Conservation (phyloP, 2,888 invertebrate genomes). For the Trissolcus japonicus region DNA sequence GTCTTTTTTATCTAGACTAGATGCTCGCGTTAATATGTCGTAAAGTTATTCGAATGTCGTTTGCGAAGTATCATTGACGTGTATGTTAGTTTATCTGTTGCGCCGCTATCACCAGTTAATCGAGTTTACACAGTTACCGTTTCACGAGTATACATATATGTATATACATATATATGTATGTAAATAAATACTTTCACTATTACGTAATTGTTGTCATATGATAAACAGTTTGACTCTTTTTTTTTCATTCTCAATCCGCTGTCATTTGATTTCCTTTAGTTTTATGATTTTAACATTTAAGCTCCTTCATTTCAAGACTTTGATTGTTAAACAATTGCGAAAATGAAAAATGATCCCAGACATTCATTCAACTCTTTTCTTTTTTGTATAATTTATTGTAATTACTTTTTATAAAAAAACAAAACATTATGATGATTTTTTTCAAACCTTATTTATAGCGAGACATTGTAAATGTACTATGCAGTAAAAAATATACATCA, state of each 20-base stretch:
- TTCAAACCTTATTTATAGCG: neutral
- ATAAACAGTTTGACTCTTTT: neutral
- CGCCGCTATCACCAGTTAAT: conserved; percentile 45
- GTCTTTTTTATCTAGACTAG: conserved; percentile 20
- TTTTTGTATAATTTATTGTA: neutral
- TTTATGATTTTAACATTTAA: neutral
- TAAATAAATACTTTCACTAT: conserved; percentile 55
- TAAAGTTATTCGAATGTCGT: conserved; percentile 27
- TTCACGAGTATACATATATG: conserved; percentile 50
- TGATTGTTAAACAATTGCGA: too few species aligned
- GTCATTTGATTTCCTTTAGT: neutral
- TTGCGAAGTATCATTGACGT: conserved; percentile 28
- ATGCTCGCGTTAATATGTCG: neutral
- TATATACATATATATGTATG: conserved; percentile 52
- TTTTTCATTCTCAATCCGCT: neutral
- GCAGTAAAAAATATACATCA: neutral
- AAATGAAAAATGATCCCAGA: neutral
- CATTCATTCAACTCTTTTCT: neutral
- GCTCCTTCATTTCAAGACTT: neutral
- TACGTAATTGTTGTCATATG: conserved; percentile 2
- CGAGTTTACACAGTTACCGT: conserved; percentile 34
- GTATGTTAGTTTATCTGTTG: conserved; percentile 40
- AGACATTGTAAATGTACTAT: neutral
- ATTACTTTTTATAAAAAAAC: too few species aligned
- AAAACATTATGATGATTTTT: neutral